Base-by-base conservation (phyloP, 1,140 invertebrate genomes). In the Danaus plexippus region DNA sequence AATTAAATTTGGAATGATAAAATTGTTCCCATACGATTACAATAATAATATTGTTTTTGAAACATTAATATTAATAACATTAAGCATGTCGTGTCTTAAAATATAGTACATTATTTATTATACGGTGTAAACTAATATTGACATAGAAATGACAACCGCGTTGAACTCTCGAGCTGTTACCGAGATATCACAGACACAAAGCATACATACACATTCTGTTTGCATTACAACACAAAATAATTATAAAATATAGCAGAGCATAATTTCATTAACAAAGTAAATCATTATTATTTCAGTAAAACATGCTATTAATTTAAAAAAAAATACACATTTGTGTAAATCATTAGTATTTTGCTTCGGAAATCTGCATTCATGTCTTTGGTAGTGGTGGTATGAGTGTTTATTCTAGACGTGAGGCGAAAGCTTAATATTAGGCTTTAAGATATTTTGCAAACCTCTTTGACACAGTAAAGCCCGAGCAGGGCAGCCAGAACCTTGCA, bases 1-100 rank as follows among this genome's bases (percentile, higher is more conserved):
- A 15, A 52, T 43, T 41, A 9, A 49, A 18, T 1, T 43, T 44
- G 54, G 54, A 56, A 56, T 56, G 54, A 56, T 43, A 56, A 56
- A 49, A 49, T 56, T 56, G 47, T 46, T 55, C 47, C 54, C 54
- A 48, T 13, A 40, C n/a, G 18, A 22, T 11, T 54, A n/a, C 22
- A 32, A 5, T 22, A n/a, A 5, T 22, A 42, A 42, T 50, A 41
- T 50, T 50, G 11, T 50, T 13, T 32, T 32, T 32, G 22, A 32
- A 32, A 32, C 22, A 32, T 32, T 32, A 7, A 3, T 32, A 32
- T 32, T 32, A 32, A 8, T 32, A 22, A 22, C 47, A 15, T n/a
- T 9, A 11, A 50, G 1, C 12, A 41, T 42, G 49, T 50, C 42
- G 49, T 41, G 40, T 50, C 42, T 50, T 40, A 47, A n/a, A 49